Percentiles rank a stretch among this genome's conserved stretches.
These are phyloP conservation scores for Fulmarus glacialis DNA, from an alignment of 2,113 vertebrate genomes.

Conservation along the genomic window DNA sequence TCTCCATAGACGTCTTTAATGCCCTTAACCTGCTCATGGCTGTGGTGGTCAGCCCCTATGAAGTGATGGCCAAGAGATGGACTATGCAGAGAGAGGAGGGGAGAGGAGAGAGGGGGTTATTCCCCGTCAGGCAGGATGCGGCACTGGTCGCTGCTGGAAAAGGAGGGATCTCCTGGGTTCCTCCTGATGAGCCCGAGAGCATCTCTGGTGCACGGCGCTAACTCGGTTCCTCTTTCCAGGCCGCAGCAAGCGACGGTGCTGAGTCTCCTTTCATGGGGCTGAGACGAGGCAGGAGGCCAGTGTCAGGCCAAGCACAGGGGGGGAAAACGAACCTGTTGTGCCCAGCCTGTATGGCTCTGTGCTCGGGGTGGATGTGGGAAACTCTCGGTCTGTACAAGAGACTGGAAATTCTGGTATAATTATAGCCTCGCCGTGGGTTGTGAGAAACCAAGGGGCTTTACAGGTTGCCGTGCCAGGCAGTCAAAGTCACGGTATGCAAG, in stretches of 20 bases:
- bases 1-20: accelerated
- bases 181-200: background rate
- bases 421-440: constrained; percentile 47
- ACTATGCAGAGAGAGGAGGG: background rate
- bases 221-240: background rate
- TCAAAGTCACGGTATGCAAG: background rate
- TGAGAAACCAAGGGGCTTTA: constrained; percentile 61
- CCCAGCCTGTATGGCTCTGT: background rate
- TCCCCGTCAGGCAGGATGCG: accelerated
- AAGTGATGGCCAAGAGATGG: background rate
- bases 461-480: background rate
- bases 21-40: accelerated
- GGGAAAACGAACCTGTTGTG: background rate
- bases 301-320: accelerated
- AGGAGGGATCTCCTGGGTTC: background rate
- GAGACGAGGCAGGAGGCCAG: background rate
- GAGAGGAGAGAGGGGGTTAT: background rate
- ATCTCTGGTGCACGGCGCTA: accelerated
- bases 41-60: accelerated
- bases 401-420: constrained; percentile 62
- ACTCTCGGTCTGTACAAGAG: background rate
- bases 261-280: background rate
- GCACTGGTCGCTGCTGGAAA: accelerated
- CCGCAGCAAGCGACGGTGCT: accelerated
- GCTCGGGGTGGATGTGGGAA: constrained; percentile 1